Percentiles rank a stretch among this genome's conserved stretches.
Evolutionary conservation across 2,888 invertebrate genomes (phyloP).

Genomic region (Phania funesta): DNA sequence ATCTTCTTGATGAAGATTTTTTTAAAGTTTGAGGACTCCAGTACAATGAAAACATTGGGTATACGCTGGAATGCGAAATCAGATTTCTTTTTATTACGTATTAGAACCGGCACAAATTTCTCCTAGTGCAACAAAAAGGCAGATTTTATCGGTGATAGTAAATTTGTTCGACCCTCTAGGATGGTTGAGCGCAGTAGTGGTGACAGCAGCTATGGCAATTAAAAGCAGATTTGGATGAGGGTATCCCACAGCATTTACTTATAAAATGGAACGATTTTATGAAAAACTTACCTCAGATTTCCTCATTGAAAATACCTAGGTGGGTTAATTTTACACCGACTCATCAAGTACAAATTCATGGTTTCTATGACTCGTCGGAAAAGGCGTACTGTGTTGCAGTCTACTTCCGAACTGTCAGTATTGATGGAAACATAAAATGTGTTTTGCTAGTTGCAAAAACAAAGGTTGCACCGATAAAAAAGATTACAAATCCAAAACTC

Average conservation of each 20-base stretch:
- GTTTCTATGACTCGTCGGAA: conserved; percentile 19
- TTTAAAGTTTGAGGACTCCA: not conserved
- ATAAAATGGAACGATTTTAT: conserved; percentile 5
- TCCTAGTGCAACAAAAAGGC: not conserved
- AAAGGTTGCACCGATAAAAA: conserved; percentile 18
- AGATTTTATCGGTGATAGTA: conserved; percentile 18
- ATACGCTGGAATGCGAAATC: conserved; percentile 33
- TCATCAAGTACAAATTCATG: not conserved
- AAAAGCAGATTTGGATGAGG: conserved; percentile 25
- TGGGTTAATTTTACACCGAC: conserved; percentile 13
- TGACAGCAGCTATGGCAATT: conserved; percentile 35
- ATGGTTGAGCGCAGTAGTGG: conserved; percentile 9
- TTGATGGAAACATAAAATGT: not conserved
- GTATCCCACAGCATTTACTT: not conserved
- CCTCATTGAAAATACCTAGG: conserved; percentile 6
- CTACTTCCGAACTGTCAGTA: not conserved
- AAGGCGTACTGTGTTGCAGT: conserved; percentile 18
- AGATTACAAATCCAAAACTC: conserved; percentile 10
- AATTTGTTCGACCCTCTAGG: conserved; percentile 38
- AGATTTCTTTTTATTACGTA: conserved; percentile 10
- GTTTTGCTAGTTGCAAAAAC: conserved; percentile 24
- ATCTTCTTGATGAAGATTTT: conserved; percentile 36
- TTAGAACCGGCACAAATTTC: not conserved
- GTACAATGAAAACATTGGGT: conserved; percentile 17
- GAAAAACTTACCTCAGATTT: not conserved